Base-by-base conservation (phyloP, 2,888 invertebrate genomes). In the Cybosia mesomella region DNA sequence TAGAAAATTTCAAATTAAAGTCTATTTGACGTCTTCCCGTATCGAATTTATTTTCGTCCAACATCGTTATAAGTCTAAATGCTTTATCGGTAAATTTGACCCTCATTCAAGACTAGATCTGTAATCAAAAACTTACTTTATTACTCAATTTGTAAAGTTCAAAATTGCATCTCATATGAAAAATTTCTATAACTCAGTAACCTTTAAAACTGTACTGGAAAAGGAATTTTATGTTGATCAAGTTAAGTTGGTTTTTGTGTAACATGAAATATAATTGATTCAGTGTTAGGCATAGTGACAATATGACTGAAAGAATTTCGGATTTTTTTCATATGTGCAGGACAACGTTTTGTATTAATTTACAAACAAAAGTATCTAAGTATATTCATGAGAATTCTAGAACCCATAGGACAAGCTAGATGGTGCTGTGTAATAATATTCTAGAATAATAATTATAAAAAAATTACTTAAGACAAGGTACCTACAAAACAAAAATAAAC, bases 11-110 rank as follows among this genome's bases (percentile, higher is more conserved):
- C n/a, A 53, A 53, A 62, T 32, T 28, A 49, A 28, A 43, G 43
- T 21, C n/a, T 32, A 49, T 61, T 49, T 18, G 43, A 61, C 15
- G 18, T 10, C 60, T 34, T 24, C 58, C 62, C 59, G 61, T 66
- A 78, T 73, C 70, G 69, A 78, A 80, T 79, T 80, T 80, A 80
- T 73, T 79, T 71, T 71, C 32, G 61, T 58, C 60, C 24, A 74
- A 79, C 68, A 64, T 62, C 39, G 68, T 74, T 79, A 70, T 75
- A 60, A 32, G n/a, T 59, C 57, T 72, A 77, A 79, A 68, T 71
- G 62, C 68, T 61, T 71, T 78, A 76, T 60, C 64, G 49, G 55
- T 28, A 70, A 71, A 80, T 71, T 78, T 67, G 71, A 68, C 74
- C 77, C 79, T 61, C 22, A 70, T 70, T 70, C 43, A 66, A 24